Conservation (phyloP, 2,888 invertebrate species). For the Osmoderma eremita region DNA sequence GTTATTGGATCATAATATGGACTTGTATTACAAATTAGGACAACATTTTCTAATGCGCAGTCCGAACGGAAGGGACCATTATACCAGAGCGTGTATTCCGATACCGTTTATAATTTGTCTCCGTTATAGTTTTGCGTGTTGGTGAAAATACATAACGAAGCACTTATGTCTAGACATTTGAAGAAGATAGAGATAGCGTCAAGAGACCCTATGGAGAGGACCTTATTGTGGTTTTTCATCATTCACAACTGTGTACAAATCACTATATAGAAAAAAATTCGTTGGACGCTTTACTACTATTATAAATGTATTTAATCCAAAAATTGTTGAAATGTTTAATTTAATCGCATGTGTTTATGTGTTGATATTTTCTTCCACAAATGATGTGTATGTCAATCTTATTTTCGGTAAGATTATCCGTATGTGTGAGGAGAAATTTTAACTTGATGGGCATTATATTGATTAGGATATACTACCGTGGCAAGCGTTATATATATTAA, state of each 20-base stretch:
- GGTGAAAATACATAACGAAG: constrained; percentile 66
- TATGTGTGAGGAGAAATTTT: too few relatives aligned
- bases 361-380: too few relatives aligned
- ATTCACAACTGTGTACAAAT: too few relatives aligned
- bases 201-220: constrained; percentile 74
- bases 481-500: too few relatives aligned
- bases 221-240: too few relatives aligned
- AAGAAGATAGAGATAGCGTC: constrained; percentile 58
- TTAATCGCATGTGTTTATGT: not conserved
- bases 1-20: constrained; percentile 22
- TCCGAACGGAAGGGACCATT: constrained; percentile 44
- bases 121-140: constrained; percentile 63
- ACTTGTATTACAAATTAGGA: constrained; percentile 60
- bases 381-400: too few relatives aligned
- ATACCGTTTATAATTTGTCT: constrained; percentile 57
- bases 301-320: not conserved
- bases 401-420: too few relatives aligned
- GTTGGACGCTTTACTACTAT: constrained; percentile 8
- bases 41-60: constrained; percentile 66
- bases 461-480: too few relatives aligned
- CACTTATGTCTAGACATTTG: constrained; percentile 64
- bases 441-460: too few relatives aligned
- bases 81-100: constrained; percentile 68
- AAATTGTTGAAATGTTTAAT: constrained; percentile 30
- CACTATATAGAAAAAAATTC: not conserved